Base-by-base conservation (phyloP, 2,888 invertebrate species). In the Ophonus ardosiacus region DNA sequence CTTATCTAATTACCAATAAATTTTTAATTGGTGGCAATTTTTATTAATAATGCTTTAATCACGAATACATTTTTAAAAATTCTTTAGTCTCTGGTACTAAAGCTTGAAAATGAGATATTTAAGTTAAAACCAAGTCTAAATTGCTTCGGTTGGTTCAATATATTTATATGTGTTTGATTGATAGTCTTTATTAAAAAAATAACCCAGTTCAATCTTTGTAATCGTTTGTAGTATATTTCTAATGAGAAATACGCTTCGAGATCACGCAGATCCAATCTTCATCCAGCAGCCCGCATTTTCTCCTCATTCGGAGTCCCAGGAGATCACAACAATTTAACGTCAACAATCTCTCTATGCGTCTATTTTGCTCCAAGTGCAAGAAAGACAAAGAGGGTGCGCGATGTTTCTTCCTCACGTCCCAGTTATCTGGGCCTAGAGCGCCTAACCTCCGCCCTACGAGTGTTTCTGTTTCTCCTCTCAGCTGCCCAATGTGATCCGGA, bases 301-400 rank as follows among this genome's bases (percentile, higher is more conserved):
- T 51, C 43, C 43, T 43, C 38, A 68, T 74, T 18, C 71, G 7
- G 15, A 1, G n/a, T 18, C 71, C 40, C 43, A 0, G 10, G 43
- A 18, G 71, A 74, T 21, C 40, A 74, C 40, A 74, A 43, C 71
- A 74, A 74, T 74, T 74, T 74, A 74, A 40, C 43, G 71, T 74
- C 71, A 74, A 74, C 71, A 74, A 74, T 74, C 40, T 68, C 68
- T 74, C 71, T 74, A 74, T 43, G 43, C 43, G 43, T 74, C 71
- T 74, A 74, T 74, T 74, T 74, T 17, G 71, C 40, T 74, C 43
- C 31, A 68, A 68, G 68, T 68, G 68, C 15, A 51, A 43, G 71
- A 24, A 74, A 74, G 68, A 74, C 43, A 74, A 74, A 74, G 71
- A 74, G 21, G 63, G 24, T 59, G 59, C 18, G 17, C 21, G 7